Base-by-base conservation (phyloP, 1,140 invertebrate genomes). In the Tribolium castaneum region DNA sequence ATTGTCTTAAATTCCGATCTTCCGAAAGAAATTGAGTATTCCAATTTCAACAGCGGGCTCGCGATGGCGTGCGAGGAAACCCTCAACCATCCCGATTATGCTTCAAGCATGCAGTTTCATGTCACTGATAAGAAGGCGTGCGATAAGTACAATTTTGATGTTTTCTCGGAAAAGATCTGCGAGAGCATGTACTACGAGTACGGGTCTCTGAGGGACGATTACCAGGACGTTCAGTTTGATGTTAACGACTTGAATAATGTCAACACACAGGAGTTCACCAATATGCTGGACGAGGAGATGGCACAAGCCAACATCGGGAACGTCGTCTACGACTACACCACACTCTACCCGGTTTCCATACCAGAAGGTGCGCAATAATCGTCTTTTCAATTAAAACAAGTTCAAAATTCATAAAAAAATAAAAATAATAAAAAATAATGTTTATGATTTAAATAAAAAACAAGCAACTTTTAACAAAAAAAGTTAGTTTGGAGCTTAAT, bases 281-380 rank as follows among this genome's bases (percentile, higher is more conserved):
- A 84, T 49, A 77, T 87, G 51, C 72, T 87, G 12, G 85, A 87
- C 56, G 86, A 86, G 66, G 87, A 87, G 78, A 86, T 87, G 79
- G 59, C 83, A 1, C 83, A 84, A 71, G 81, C 80, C 10, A 83
- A 81, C 76, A 83, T 85, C 16, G 50, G 51, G 6, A 83, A 82
- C 79, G 75, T 84, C 1, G 81, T 82, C 7, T 86, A 86, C 75
- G 86, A 86, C 77, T 86, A 85, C 54, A 81, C 81, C 13, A 83
- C 81, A 10, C 62, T 85, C 16, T 87, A 86, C 77, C 79, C 80
- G 7, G 70, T 77, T n/a, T 82, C 62, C 62, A 75, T 82, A 3
- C 75, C 77, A 13, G 76, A 80, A 59, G 77, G 79, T 51, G n/a
- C n/a, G n/a, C n/a, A n/a, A n/a, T n/a, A 45, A 45, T 45, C n/a